Base-by-base conservation (phyloP, 2,797 vertebrate species). In the Otolemur crassicaudatus region DNA sequence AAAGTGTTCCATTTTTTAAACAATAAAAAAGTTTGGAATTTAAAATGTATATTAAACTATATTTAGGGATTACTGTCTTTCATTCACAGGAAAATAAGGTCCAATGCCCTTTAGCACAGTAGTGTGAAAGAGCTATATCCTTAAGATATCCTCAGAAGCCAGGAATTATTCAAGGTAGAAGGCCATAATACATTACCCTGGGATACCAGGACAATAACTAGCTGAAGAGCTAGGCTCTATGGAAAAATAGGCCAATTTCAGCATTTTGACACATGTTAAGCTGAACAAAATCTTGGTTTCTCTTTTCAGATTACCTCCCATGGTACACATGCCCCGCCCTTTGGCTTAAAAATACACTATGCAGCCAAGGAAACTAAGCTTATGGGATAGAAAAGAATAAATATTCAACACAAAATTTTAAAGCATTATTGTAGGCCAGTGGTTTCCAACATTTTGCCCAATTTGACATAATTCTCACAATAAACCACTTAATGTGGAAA, bases 401-500 rank as follows among this genome's bases (percentile, higher is more conserved):
- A 19, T 81, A 94, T 58, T 94, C 17, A 94, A 92, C 7, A 70
- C 1, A 70, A 20, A 67, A 79, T 84, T 95, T 85, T 10, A 91
- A 95, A 91, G 65, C 40, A 82, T 10, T 87, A 13, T n/a, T 76
- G 82, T 90, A 79, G 70, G 22, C 29, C 16, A 69, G 23, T 61
- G 10, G 27, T 91, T 93, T 46, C 90, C 34, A 86, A 76, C 67
- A 58, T 63, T 73, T 87, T 22, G 9, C 34, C 23, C 9, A 90
- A 49, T 92, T 82, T 49, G 12, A 87, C 23, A 79, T 22, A 20
- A 53, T 29, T 92, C 46, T 81, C n/a, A 73, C 53, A 67, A 31
- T 73, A 73, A 92, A 53, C 17, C 14, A 87, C 56, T 87, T 69
- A 53, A 88, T 70, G 79, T 20, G 60, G 37, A 79, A 95, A 82